phyloP scores from a whole-genome alignment of 2,797 vertebrate species.

The Anguilla obscura region DNA sequence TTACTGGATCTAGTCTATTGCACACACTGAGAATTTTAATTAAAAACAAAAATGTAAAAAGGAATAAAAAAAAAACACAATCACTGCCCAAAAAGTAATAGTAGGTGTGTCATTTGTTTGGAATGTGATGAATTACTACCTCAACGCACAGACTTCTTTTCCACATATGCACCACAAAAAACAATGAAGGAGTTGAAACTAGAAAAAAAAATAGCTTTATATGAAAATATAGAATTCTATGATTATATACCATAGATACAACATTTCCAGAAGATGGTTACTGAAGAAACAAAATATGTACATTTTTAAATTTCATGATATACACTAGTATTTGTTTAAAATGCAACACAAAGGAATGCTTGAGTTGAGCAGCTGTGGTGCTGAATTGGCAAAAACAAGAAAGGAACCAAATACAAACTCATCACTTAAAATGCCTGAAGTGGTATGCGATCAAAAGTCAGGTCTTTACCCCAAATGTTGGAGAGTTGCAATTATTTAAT shows the following conservation, averaged over 20 bases:
- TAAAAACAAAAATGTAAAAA: slow-evolving; percentile 34
- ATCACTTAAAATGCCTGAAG: slow-evolving; percentile 71
- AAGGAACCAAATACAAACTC: slow-evolving; percentile 63
- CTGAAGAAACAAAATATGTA: slow-evolving; percentile 87
- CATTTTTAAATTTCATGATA: slow-evolving; percentile 72
- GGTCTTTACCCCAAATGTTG: slow-evolving; percentile 91
- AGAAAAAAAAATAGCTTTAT: slow-evolving; percentile 85
- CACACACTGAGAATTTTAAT: slow-evolving; percentile 72
- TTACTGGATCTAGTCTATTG: slow-evolving; percentile 80
- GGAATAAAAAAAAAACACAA: slow-evolving; percentile 74
- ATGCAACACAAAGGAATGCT: slow-evolving; percentile 49
- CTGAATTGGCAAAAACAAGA: slow-evolving; percentile 62
- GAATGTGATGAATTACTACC: slow-evolving; percentile 77
- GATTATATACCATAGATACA: slow-evolving; percentile 89
- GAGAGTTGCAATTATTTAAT: slow-evolving; percentile 79
- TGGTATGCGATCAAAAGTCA: slow-evolving; percentile 45
- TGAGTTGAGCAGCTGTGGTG: slow-evolving; percentile 56
- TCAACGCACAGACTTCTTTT: slow-evolving; percentile 72
- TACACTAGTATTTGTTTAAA: slow-evolving; percentile 62
- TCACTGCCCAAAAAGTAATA: slow-evolving; percentile 81
- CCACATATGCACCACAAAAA: slow-evolving; percentile 76
- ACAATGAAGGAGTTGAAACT: slow-evolving; percentile 76
- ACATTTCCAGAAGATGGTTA: slow-evolving; percentile 81
- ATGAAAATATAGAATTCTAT: slow-evolving; percentile 96
- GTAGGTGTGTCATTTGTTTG: slow-evolving; percentile 63